Percentiles rank a stretch among this genome's conserved stretches.
Conservation (phyloP, 2,888 invertebrate genomes). For the Lycaena phlaeas region DNA sequence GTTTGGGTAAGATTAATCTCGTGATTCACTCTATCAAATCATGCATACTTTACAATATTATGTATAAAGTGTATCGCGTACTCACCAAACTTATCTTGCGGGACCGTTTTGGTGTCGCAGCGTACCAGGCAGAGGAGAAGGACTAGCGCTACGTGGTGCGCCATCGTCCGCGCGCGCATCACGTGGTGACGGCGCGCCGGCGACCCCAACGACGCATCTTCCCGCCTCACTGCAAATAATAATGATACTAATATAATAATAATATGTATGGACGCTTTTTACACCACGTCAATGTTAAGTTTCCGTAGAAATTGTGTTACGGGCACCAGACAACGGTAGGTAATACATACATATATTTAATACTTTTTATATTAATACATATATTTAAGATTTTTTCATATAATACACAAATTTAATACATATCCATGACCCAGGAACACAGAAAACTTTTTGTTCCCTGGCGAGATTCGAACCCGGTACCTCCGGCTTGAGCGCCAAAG, state of each 20-base stretch:
- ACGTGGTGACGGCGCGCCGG: constrained; percentile 22
- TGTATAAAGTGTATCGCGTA: background rate
- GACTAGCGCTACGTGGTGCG: constrained; percentile 48
- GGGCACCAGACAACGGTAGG: too few relatives aligned
- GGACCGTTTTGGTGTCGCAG: constrained; percentile 60
- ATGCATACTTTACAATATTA: background rate
- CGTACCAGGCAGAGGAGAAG: constrained; percentile 56
- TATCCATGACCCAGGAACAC: too few relatives aligned
- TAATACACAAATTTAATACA: too few relatives aligned
- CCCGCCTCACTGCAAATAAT: constrained; percentile 21
- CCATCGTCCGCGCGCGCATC: constrained; percentile 32
- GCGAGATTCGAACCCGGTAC: too few relatives aligned
- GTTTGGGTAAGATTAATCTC: background rate
- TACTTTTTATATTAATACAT: too few relatives aligned
- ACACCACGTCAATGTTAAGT: too few relatives aligned
- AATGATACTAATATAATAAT: background rate
- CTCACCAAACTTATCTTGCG: constrained; percentile 63
- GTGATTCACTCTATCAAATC: background rate
- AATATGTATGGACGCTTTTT: too few relatives aligned
- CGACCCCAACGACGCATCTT: constrained; percentile 29
- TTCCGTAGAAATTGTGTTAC: too few relatives aligned
- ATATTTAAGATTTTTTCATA: too few relatives aligned
- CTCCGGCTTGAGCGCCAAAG: too few relatives aligned
- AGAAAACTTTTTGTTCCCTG: too few relatives aligned
- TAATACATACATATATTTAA: too few relatives aligned